These are phyloP conservation scores for Drosophila nannoptera DNA, from an alignment of 1,140 invertebrate species.

Conservation along the genomic window DNA sequence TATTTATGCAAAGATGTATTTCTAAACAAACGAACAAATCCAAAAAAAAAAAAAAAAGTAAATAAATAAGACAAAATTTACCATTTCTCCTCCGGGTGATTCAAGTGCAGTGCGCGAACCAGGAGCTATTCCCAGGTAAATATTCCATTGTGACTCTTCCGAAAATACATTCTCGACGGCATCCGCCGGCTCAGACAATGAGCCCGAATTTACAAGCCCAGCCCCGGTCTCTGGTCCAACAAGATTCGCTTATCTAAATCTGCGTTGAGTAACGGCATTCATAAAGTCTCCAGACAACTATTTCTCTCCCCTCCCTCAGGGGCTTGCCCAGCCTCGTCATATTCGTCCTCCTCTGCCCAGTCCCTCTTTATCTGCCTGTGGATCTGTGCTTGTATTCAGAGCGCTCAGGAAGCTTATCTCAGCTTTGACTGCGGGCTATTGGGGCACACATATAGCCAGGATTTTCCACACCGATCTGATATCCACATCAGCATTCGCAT, in stretches of 20 bases:
- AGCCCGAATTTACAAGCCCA: not conserved
- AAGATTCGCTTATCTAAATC: not conserved
- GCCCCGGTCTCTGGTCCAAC: not conserved
- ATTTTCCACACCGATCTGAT: not conserved
- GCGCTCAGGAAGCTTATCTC: too few relatives aligned
- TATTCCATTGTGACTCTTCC: not conserved
- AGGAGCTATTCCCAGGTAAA: constrained; percentile 7
- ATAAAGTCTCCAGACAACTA: not conserved
- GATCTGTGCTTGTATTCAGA: too few relatives aligned
- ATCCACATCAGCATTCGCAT: not conserved
- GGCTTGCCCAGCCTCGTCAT: too few relatives aligned
- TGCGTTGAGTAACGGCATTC: not conserved
- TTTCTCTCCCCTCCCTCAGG: not conserved
- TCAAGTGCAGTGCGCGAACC: constrained; percentile 12
- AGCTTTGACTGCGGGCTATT: not conserved
- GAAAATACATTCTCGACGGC: not conserved
- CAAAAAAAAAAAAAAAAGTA: not conserved
- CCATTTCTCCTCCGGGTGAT: not conserved
- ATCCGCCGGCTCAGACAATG: not conserved
- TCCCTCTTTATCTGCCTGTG: too few relatives aligned
- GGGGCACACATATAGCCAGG: not conserved
- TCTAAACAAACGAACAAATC: constrained; percentile 1
- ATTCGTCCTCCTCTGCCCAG: too few relatives aligned
- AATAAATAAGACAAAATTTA: constrained; percentile 2
- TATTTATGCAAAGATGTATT: constrained; percentile 2